Evolutionary conservation across 2,113 vertebrate genomes (phyloP).

Genomic region (Talpa occidentalis): DNA sequence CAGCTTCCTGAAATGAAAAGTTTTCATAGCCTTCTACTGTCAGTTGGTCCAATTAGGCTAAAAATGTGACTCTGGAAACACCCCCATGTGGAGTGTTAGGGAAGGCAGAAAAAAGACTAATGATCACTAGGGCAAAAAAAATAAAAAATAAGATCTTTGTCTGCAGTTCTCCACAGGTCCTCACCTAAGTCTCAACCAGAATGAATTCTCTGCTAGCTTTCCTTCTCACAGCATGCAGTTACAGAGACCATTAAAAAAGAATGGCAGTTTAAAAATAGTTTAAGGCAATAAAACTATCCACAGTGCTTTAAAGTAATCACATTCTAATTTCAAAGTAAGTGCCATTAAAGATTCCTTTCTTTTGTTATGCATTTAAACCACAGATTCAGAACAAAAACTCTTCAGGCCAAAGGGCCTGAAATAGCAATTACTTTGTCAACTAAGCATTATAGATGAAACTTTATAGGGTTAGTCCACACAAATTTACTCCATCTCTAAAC

Average conservation of each 20-base stretch:
- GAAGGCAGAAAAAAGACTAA: not conserved
- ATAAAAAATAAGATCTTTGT: conserved; percentile 14
- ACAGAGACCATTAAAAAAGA: conserved; percentile 59
- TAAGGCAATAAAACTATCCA: conserved; percentile 64
- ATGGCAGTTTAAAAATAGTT: conserved; percentile 73
- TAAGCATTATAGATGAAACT: conserved; percentile 16
- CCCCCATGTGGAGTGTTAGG: not conserved
- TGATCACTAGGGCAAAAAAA: conserved; percentile 52
- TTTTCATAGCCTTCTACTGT: not conserved
- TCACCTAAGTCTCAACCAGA: conserved; percentile 38
- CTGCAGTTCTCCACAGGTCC: not conserved
- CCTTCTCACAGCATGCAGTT: conserved; percentile 37
- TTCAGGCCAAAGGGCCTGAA: conserved; percentile 41
- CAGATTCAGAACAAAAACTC: conserved; percentile 70
- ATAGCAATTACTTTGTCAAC: conserved; percentile 65
- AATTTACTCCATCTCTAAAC: conserved; percentile 4
- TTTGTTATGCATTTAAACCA: conserved; percentile 66
- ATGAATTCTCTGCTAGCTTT: conserved; percentile 16
- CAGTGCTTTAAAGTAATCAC: conserved; percentile 66
- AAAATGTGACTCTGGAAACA: not conserved
- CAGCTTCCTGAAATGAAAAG: not conserved
- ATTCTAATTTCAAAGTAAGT: conserved; percentile 65
- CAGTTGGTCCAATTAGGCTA: conserved; percentile 47
- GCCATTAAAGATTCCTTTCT: conserved; percentile 60
- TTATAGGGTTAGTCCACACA: not conserved